Conservation (phyloP, 2,113 vertebrate genomes). For the Pedionomus torquatus region DNA sequence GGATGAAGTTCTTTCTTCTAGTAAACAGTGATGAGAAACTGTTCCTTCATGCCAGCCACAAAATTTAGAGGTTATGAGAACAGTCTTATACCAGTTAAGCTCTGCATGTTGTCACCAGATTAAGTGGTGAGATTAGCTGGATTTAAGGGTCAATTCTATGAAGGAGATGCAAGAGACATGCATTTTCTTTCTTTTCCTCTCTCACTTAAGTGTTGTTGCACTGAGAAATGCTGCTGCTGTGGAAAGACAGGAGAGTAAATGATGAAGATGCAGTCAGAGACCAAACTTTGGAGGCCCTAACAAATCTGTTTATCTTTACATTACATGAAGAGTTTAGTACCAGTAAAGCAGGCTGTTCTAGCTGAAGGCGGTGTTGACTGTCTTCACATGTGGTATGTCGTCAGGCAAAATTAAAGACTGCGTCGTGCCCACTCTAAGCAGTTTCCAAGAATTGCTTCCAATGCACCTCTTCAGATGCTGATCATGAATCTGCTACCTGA, state of each 20-base stretch:
- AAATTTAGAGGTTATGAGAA: not conserved
- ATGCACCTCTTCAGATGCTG: not conserved
- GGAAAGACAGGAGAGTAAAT: not conserved
- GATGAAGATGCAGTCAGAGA: not conserved
- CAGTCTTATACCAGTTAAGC: not conserved
- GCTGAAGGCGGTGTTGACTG: not conserved
- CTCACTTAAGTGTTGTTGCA: not conserved
- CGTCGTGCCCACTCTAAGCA: fast-evolving
- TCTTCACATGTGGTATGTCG: not conserved
- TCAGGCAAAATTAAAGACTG: not conserved
- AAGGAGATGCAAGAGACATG: not conserved
- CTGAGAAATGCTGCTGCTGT: not conserved
- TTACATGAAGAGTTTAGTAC: not conserved
- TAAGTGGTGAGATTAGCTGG: conserved; percentile 17
- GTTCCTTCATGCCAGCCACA: not conserved
- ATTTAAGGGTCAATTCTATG: conserved; percentile 12
- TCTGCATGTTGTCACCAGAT: not conserved
- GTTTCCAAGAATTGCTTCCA: not conserved
- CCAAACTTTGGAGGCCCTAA: not conserved
- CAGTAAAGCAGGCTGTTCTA: not conserved
- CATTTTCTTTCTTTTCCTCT: not conserved
- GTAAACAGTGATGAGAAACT: not conserved
- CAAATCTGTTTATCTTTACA: not conserved
- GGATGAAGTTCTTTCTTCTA: not conserved
- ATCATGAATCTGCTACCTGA: not conserved